A percentile compares a stretch with the other conserved stretches of the same genome.
Conservation (phyloP, 2,888 invertebrate species). For the Clunio marinus region DNA sequence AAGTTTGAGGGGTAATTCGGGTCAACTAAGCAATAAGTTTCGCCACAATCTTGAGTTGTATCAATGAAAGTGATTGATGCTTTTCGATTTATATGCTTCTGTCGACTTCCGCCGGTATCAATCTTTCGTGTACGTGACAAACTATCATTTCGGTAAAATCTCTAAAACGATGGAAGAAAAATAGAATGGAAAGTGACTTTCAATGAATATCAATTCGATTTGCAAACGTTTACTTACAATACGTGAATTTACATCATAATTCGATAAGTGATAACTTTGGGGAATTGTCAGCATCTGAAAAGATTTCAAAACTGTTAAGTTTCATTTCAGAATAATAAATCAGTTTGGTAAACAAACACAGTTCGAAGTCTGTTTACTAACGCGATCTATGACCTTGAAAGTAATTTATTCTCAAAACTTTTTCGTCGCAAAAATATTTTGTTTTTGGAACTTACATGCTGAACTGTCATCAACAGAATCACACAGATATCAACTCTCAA, state of each 20-base stretch:
- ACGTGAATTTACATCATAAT: background rate
- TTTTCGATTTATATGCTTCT: background rate
- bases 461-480: background rate
- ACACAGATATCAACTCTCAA: background rate
- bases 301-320: background rate
- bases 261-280: background rate
- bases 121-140: background rate
- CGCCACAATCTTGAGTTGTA: background rate
- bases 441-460: background rate
- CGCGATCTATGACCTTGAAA: background rate
- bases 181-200: background rate
- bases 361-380: background rate
- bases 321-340: background rate
- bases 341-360: too few species aligned
- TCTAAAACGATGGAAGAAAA: too few species aligned
- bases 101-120: background rate
- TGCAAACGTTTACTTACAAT: background rate
- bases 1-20: constrained; percentile 14
- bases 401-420: background rate
- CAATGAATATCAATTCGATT: background rate
- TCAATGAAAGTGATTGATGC: background rate
- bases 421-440: background rate
- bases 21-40: background rate
- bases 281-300: background rate
- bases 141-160: background rate